Conservation (phyloP, 2,113 vertebrate genomes). For the Cyanoramphus novaezelandiae region DNA sequence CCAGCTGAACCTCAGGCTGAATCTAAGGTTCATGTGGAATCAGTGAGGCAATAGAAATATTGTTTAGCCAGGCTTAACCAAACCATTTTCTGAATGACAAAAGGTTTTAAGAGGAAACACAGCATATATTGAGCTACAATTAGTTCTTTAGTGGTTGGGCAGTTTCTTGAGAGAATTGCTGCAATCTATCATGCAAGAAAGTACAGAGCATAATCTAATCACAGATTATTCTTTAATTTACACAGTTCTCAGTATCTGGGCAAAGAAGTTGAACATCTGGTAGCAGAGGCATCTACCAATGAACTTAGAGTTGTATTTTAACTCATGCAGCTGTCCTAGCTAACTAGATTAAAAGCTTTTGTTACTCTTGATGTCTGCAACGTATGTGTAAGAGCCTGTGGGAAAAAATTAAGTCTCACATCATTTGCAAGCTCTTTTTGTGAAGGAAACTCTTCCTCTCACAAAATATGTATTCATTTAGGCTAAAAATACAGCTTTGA, state of each 20-base stretch:
- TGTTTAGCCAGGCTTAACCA: background rate
- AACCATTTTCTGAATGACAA: background rate
- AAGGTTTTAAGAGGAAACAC: background rate
- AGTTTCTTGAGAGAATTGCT: constrained; percentile 6
- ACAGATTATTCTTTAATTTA: constrained; percentile 51
- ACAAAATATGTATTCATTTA: constrained; percentile 54
- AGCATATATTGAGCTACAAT: background rate
- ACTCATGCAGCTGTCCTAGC: background rate
- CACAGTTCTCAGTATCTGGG: background rate
- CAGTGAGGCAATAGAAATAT: background rate
- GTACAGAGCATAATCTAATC: constrained; percentile 39
- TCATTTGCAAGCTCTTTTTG: constrained; percentile 37
- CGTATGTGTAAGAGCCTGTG: constrained; percentile 44
- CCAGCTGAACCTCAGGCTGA: background rate
- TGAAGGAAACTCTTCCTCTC: constrained; percentile 51
- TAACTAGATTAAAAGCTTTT: constrained; percentile 9
- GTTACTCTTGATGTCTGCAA: constrained; percentile 39
- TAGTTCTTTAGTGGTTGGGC: background rate
- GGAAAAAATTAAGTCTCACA: constrained; percentile 56
- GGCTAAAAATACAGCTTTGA: constrained; percentile 55
- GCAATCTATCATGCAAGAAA: background rate
- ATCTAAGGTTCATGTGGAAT: background rate
- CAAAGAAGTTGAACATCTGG: constrained; percentile 42
- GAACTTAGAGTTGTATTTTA: background rate
- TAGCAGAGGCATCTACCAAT: background rate